These are phyloP conservation scores for Acleris emargana DNA, from an alignment of 2,888 invertebrate genomes.

Conservation along the genomic window DNA sequence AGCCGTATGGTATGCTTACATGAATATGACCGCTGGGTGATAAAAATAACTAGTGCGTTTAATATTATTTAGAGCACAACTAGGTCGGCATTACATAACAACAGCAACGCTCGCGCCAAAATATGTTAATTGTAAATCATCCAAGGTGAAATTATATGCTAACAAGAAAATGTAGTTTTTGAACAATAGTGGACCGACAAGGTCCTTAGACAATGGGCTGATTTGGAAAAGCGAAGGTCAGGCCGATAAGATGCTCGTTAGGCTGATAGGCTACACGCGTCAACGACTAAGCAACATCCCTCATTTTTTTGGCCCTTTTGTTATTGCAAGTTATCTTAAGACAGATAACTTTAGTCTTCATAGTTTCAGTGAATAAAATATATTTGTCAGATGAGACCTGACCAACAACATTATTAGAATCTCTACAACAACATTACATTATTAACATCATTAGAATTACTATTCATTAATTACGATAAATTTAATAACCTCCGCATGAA, in stretches of 20 bases:
- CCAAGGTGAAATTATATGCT: conserved; percentile 74
- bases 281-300: conserved; percentile 43
- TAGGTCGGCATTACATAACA: conserved; percentile 34
- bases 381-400: no score
- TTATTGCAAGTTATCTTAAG: conserved; percentile 3
- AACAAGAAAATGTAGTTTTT: conserved; percentile 65
- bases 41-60: conserved; percentile 36
- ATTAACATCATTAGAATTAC: no score
- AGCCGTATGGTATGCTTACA: not conserved
- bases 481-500: no score
- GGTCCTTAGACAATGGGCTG: conserved; percentile 45
- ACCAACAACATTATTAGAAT: no score
- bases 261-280: conserved; percentile 67
- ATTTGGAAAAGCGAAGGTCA: conserved; percentile 79
- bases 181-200: conserved; percentile 55
- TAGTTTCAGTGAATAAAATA: no score
- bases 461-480: no score
- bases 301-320: conserved; percentile 29
- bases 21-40: conserved; percentile 13
- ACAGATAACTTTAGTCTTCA: no score
- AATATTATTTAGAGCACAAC: conserved; percentile 36
- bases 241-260: conserved; percentile 68
- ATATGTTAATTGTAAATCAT: conserved; percentile 55
- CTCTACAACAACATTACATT: no score
- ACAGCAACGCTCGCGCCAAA: conserved; percentile 29